phyloP scores from a whole-genome alignment of 2,113 vertebrate genomes.

The Helogale parvula region DNA sequence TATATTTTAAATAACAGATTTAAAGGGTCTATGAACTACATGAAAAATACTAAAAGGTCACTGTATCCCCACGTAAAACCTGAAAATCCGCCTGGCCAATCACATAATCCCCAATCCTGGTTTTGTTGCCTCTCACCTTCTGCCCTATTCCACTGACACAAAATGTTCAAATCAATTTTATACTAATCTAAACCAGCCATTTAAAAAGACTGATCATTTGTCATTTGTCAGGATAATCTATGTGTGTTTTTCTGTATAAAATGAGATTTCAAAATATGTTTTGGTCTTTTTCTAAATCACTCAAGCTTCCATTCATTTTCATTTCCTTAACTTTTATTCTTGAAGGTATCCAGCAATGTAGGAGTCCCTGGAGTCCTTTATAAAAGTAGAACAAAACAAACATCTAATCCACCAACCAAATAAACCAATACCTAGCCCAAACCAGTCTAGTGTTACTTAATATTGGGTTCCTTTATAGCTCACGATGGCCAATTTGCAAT shows the following conservation, averaged over 20 bases:
- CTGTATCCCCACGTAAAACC: neutral
- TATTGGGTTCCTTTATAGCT: neutral
- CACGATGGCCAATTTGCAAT: neutral
- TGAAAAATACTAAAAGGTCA: neutral
- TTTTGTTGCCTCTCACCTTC: neutral
- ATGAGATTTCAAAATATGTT: slow-evolving; percentile 7
- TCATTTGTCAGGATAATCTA: neutral
- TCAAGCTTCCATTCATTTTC: neutral
- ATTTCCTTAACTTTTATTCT: neutral
- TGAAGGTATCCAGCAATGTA: neutral
- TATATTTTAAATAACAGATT: neutral
- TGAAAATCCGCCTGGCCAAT: neutral
- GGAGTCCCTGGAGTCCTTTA: neutral
- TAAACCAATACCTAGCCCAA: neutral
- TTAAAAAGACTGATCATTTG: neutral
- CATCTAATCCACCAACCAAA: neutral
- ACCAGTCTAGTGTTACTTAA: neutral
- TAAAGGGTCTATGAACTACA: neutral
- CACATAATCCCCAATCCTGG: neutral
- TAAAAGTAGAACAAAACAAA: neutral
- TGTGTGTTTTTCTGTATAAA: neutral
- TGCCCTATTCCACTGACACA: neutral
- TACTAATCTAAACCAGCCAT: neutral
- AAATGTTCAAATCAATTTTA: neutral
- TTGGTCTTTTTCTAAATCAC: neutral